These are phyloP conservation scores for Stratiolaelaps scimitus DNA, from an alignment of 1,140 invertebrate species.

Conservation along the genomic window DNA sequence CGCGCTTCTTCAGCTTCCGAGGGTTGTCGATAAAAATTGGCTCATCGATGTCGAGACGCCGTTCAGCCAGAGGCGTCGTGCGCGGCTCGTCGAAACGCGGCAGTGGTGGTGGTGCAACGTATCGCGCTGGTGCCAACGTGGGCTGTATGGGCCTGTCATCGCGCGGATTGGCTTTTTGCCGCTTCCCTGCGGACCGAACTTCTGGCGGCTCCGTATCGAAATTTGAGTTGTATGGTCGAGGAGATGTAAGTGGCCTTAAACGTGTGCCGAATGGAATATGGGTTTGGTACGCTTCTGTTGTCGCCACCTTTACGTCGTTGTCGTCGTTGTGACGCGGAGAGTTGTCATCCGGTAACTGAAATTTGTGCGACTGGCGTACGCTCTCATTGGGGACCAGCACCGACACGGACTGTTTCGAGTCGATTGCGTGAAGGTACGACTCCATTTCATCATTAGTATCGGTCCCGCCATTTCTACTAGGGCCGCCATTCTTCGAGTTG, in stretches of 20 bases:
- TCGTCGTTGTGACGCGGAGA: too few relatives aligned
- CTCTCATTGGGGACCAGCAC: slow-evolving; percentile 4
- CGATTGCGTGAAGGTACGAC: slow-evolving; percentile 8
- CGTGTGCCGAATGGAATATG: slow-evolving; percentile 22
- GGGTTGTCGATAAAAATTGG: slow-evolving; percentile 6
- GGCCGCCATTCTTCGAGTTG: neutral
- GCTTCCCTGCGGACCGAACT: neutral
- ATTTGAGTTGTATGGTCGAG: neutral
- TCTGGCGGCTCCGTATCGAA: neutral
- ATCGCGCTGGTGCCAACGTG: slow-evolving; percentile 2
- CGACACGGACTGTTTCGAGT: slow-evolving; percentile 15
- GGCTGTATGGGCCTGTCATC: neutral
- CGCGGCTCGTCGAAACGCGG: neutral
- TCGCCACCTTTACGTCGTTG: neutral
- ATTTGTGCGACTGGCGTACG: neutral
- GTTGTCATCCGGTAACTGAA: slow-evolving; percentile 18
- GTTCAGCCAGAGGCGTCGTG: neutral
- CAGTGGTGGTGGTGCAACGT: slow-evolving; percentile 1
- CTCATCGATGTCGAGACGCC: neutral
- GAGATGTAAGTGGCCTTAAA: slow-evolving; percentile 14
- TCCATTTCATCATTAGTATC: slow-evolving; percentile 6
- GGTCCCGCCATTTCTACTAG: neutral
- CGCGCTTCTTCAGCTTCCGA: slow-evolving; percentile 8
- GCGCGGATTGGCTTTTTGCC: neutral
- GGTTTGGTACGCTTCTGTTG: slow-evolving; percentile 17